These are phyloP conservation scores for Eleutherodactylus coqui DNA, from an alignment of 2,797 vertebrate genomes.

Conservation along the genomic window DNA sequence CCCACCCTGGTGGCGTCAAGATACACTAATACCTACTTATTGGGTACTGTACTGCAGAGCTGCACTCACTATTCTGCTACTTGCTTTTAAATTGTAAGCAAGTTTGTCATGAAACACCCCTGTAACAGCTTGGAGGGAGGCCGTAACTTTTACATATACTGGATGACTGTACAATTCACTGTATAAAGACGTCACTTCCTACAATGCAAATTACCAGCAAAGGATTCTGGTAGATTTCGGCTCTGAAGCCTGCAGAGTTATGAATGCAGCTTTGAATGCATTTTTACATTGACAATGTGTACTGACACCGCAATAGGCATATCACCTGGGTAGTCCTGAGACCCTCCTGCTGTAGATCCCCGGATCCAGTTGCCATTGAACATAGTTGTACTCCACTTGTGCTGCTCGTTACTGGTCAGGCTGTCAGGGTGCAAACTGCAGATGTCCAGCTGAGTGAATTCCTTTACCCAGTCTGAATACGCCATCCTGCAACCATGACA, in stretches of 20 bases:
- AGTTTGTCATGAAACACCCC: too few species aligned
- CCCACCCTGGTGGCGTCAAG: too few species aligned
- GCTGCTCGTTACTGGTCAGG: slow-evolving; percentile 74
- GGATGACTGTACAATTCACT: too few species aligned
- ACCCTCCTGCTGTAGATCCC: slow-evolving; percentile 84
- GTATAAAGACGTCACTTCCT: too few species aligned
- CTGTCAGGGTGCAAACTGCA: slow-evolving; percentile 87
- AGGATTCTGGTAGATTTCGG: too few species aligned
- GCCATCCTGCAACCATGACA: slow-evolving; percentile 82
- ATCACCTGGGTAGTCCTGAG: slow-evolving; percentile 83
- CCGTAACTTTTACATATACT: too few species aligned
- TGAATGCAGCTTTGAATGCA: neutral
- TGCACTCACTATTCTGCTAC: neutral
- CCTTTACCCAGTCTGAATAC: slow-evolving; percentile 81
- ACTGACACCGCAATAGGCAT: neutral
- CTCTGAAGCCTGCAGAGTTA: too few species aligned
- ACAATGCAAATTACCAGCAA: neutral
- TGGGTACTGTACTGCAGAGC: neutral
- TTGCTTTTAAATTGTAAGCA: too few species aligned
- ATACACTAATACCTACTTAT: too few species aligned
- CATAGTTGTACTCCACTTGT: slow-evolving; percentile 83
- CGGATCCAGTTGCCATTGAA: slow-evolving; percentile 81
- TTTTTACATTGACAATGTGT: neutral
- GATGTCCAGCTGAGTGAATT: slow-evolving; percentile 88
- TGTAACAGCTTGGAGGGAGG: too few species aligned